Evolutionary conservation across 2,888 invertebrate species (phyloP).

Genomic region (Dasypogon diadema): DNA sequence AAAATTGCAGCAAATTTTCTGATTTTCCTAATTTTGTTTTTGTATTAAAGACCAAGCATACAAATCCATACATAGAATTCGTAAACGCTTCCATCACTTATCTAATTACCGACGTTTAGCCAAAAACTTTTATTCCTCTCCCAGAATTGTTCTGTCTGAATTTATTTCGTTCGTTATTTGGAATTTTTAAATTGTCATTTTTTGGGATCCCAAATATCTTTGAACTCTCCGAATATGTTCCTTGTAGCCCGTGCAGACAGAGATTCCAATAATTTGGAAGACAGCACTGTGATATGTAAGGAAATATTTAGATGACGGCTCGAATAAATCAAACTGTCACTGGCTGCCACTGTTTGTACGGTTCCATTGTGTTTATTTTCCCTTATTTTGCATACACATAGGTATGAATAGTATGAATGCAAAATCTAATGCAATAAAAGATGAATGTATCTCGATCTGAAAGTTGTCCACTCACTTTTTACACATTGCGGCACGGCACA

Average conservation of each 20-base stretch:
- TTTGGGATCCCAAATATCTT: slow-evolving; percentile 17
- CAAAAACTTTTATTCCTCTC: slow-evolving; percentile 28
- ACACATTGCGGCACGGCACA: too few species aligned
- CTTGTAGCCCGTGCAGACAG: slow-evolving; percentile 13
- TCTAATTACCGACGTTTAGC: slow-evolving; percentile 28
- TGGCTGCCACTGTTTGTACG: slow-evolving; percentile 1
- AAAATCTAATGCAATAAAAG: slow-evolving; percentile 42
- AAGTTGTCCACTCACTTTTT: too few species aligned
- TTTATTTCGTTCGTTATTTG: slow-evolving; percentile 44
- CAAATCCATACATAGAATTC: too few species aligned
- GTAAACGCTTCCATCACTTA: slow-evolving; percentile 20
- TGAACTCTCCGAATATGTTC: slow-evolving; percentile 41
- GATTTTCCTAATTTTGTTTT: too few species aligned
- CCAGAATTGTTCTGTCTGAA: slow-evolving; percentile 39
- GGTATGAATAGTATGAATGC: slow-evolving; percentile 9
- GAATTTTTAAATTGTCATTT: slow-evolving; percentile 40
- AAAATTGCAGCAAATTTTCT: too few species aligned
- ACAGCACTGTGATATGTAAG: slow-evolving; percentile 37
- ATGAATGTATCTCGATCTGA: slow-evolving; percentile 32
- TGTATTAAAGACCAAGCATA: too few species aligned
- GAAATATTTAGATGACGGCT: slow-evolving; percentile 47
- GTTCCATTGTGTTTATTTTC: slow-evolving; percentile 35
- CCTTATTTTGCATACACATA: slow-evolving; percentile 40
- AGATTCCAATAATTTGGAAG: slow-evolving; percentile 43
- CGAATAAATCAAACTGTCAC: slow-evolving; percentile 45